Percentiles rank a stretch among this genome's conserved stretches.
phyloP scores from a whole-genome alignment of 2,888 invertebrate species.

The Prosapia bicincta region DNA sequence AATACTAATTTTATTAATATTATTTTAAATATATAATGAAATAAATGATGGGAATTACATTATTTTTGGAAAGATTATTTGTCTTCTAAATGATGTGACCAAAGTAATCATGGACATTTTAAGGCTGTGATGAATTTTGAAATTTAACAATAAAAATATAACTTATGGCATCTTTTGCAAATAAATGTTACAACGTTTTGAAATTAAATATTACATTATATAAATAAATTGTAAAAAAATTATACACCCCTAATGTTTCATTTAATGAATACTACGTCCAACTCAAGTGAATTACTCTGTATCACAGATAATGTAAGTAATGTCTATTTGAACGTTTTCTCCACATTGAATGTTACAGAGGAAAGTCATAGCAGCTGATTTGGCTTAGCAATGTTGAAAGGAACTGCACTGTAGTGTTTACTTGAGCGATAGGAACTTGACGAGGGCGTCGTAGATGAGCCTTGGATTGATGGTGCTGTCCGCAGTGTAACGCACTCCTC shows the following conservation, averaged over 20 bases:
- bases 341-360: too few relatives aligned
- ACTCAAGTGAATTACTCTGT: not conserved
- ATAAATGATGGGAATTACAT: too few relatives aligned
- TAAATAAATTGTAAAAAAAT: not conserved
- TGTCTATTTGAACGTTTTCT: too few relatives aligned
- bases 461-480: conserved; percentile 83
- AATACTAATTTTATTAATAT: too few relatives aligned
- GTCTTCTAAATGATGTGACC: too few relatives aligned
- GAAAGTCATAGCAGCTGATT: too few relatives aligned
- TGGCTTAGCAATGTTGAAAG: not conserved
- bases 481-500: conserved; percentile 85
- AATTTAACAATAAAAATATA: too few relatives aligned
- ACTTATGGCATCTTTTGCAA: too few relatives aligned
- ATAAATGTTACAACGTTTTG: not conserved
- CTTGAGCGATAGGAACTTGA: conserved; percentile 80
- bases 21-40: too few relatives aligned
- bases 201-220: not conserved
- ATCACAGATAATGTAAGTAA: conserved; percentile 1
- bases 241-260: not conserved
- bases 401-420: conserved; percentile 22
- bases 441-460: conserved; percentile 82
- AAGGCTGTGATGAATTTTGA: too few relatives aligned
- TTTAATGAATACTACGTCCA: not conserved
- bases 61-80: too few relatives aligned
- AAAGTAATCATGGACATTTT: too few relatives aligned